These are phyloP conservation scores for Hippocampus comes DNA, from an alignment of 2,113 vertebrate genomes.

Conservation along the genomic window DNA sequence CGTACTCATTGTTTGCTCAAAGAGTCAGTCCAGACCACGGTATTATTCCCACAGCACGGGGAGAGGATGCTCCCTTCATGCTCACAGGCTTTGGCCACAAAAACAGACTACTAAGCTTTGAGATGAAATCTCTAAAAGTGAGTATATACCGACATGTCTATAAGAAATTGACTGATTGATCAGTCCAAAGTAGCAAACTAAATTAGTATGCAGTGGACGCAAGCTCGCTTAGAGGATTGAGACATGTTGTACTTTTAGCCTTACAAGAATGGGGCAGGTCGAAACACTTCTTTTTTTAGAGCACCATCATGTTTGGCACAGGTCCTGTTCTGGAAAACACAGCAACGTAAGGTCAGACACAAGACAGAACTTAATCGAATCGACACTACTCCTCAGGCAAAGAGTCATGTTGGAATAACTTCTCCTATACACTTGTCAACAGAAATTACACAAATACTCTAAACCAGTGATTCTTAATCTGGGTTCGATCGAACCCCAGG, in stretches of 20 bases:
- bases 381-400: slow-evolving; percentile 44
- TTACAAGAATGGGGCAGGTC: slow-evolving; percentile 11
- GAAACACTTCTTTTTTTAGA: slow-evolving; percentile 49
- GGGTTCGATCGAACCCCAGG: too few relatives aligned
- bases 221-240: background rate
- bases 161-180: too few relatives aligned
- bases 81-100: background rate
- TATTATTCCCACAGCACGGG: too few relatives aligned
- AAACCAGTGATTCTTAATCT: too few relatives aligned
- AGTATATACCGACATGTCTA: background rate
- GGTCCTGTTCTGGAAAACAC: slow-evolving; percentile 19
- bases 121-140: background rate
- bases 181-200: too few relatives aligned
- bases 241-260: background rate
- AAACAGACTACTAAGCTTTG: background rate
- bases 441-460: background rate
- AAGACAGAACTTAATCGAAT: slow-evolving; percentile 37
- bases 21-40: background rate
- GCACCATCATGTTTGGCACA: slow-evolving; percentile 42
- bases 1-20: background rate
- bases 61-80: background rate
- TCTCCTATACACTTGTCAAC: background rate
- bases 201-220: too few relatives aligned
- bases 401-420: slow-evolving; percentile 31
- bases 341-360: slow-evolving; percentile 43